Evolutionary conservation across 2,888 invertebrate genomes (phyloP), one percentile per base, ranked within the genome.

Genomic region (Peribatodes rhomboidaria): DNA sequence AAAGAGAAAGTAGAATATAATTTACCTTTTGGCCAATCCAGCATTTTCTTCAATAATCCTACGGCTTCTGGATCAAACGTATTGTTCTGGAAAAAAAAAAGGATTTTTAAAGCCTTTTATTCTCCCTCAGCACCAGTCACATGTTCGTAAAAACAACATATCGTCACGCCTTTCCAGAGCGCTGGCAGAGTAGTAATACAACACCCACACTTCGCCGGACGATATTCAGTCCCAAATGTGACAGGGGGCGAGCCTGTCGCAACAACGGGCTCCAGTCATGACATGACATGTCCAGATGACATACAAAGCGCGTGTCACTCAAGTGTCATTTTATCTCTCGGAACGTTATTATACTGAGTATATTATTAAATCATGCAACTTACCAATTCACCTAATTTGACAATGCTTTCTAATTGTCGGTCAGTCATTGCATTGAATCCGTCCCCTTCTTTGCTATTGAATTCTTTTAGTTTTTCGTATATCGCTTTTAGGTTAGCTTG

Each of bases 401-500:
- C 94, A n/a, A 97, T 93, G 53, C 93, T 92, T 65, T 95, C 94
- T 67, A 96, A 80, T 62, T 95, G 89, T 11, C 90, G 89, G 0
- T 94, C 94, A 0, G 94, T 89, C 62, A 95, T 83, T 18, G 94
- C 88, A 57, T 88, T 89, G 11, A 88, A 75, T 9, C 90, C 94
- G 60, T 94, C 94, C 0, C 91, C 93, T 10, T 94, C 84, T 84
- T 95, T 96, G 47, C 90, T 89, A 81, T 97, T 97, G 74, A 97
- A 96, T 82, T 97, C 97, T 77, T 90, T 95, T 60, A 96, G 82
- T 82, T 96, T 96, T 73, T 96, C 96, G 67, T 96, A 89, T 74
- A 98, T 96, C 46, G 96, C 96, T 59, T 93, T 93, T 22, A 96
- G 84, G 88, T 97, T 97, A 6, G 96, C 97, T 78, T 96, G 95